Percentiles rank a stretch among this genome's conserved stretches.
Evolutionary conservation across 2,113 vertebrate species (phyloP).

Genomic region (rabbit (Oryctolagus cuniculus)): mOryCun1.1 NC_091432.1:222861001-222861500

Average conservation of each 20-base stretch:
- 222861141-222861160: background rate
- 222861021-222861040: background rate
- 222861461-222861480: conserved; percentile 56
- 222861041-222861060: background rate
- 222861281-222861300: too few relatives aligned
- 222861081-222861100: background rate
- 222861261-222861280: too few relatives aligned
- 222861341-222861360: too few relatives aligned
- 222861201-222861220: too few relatives aligned
- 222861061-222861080: background rate
- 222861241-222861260: too few relatives aligned
- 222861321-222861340: too few relatives aligned
- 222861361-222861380: too few relatives aligned
- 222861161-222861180: too few relatives aligned
- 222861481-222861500: conserved; percentile 30
- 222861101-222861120: background rate
- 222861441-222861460: background rate
- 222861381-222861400: background rate
- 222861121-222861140: background rate
- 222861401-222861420: background rate
- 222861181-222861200: too few relatives aligned
- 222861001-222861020: background rate
- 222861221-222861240: too few relatives aligned
- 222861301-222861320: too few relatives aligned
- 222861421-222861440: background rate